These are phyloP conservation scores for Lysandra coridon DNA, from an alignment of 2,888 invertebrate genomes.

Conservation along the genomic window DNA sequence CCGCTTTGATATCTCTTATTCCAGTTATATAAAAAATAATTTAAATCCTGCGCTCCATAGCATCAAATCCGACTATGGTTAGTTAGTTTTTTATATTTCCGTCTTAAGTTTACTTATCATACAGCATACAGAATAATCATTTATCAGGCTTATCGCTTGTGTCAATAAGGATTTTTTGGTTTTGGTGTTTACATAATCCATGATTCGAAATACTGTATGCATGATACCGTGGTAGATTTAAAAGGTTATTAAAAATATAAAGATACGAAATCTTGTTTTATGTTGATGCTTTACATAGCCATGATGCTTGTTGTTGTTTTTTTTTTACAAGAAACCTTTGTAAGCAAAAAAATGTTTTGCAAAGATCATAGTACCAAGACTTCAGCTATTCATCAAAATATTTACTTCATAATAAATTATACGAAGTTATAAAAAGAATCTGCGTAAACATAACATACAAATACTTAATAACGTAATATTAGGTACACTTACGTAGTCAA, in stretches of 20 bases:
- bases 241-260: neutral
- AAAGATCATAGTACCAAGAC: neutral
- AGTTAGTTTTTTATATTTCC: slow-evolving; percentile 21
- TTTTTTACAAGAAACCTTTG: neutral
- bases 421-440: neutral
- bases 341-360: neutral
- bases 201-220: neutral
- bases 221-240: neutral
- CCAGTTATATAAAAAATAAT: neutral
- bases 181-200: slow-evolving; percentile 4
- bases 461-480: neutral
- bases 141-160: slow-evolving; percentile 32
- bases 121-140: slow-evolving; percentile 33
- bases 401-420: neutral
- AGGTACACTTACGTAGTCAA: neutral
- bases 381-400: neutral
- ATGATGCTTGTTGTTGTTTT: neutral
- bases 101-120: slow-evolving; percentile 28
- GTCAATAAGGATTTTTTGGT: slow-evolving; percentile 37
- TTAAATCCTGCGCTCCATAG: neutral
- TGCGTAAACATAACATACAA: neutral
- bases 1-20: no score
- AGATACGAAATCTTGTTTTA: neutral
- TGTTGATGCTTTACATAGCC: neutral
- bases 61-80: neutral